A percentile compares a stretch with the other conserved stretches of the same genome.
Evolutionary conservation across 2,797 vertebrate genomes (phyloP).

Genomic region (Syndactyla subalaris): DNA sequence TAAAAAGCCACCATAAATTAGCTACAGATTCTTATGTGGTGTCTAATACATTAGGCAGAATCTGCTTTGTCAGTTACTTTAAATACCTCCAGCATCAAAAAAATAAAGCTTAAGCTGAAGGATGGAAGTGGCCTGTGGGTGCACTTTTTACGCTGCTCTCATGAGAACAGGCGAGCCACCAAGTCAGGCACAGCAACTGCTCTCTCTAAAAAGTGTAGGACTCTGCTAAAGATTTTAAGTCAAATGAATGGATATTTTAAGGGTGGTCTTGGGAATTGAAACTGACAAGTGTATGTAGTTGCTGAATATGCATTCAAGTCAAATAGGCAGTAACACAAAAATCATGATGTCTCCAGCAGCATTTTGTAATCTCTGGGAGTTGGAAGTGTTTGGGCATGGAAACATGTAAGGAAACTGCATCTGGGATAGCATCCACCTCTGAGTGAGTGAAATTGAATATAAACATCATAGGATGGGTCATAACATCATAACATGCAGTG

Average conservation of each 20-base stretch:
- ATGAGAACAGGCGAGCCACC: rapidly evolving
- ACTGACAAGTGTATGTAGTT: not conserved
- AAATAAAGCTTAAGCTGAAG: not conserved
- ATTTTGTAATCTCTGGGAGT: not conserved
- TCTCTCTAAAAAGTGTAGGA: not conserved
- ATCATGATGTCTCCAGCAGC: not conserved
- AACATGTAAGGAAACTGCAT: not conserved
- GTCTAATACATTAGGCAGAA: not conserved
- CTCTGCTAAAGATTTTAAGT: not conserved
- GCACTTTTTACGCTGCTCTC: not conserved
- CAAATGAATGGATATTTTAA: not conserved
- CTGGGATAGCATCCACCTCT: not conserved
- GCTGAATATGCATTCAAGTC: not conserved
- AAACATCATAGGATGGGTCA: not conserved
- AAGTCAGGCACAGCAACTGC: not conserved
- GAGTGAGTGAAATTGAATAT: not conserved
- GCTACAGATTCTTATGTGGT: not conserved
- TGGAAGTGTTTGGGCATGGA: not conserved
- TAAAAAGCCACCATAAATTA: not conserved
- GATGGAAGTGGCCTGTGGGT: not conserved
- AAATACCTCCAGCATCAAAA: not conserved
- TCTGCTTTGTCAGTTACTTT: not conserved
- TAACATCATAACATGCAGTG: not conserved
- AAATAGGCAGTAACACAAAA: not conserved
- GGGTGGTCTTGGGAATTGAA: not conserved